Evolutionary conservation across 2,113 vertebrate species (phyloP), one percentile per base, ranked within the genome.

Genomic region (Brachyistius frenatus): DNA sequence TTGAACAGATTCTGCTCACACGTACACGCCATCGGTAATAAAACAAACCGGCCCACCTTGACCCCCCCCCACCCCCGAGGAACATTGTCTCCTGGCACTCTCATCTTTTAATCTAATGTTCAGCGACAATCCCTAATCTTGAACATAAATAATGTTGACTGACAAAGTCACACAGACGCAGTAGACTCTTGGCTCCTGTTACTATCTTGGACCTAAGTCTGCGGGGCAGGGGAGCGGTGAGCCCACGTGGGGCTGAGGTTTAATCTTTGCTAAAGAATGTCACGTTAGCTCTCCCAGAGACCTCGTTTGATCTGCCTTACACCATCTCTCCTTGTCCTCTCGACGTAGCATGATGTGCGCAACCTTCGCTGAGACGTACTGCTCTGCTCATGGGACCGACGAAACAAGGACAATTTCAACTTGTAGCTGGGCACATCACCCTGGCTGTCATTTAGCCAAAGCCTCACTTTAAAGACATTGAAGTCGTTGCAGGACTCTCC

Each of bases 181-280:
- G 57, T 64, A 53, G 66, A 68, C 68, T 58, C 61, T 78, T 55
- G 41, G 76, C 73, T 74, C 58, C 63, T 73, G 67, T 54, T 85
- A 23, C 62, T 64, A 60, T 87, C 74, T 81, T 64, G 63, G 54
- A 79, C 46, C 72, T 47, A 80, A 76, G 67, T 81, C 83, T 62
- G 55, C 60, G 14, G 55, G 56, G 63, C 36, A 64, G 68, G 35
- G 65, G 35, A 71, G 36, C 7, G 2, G 49, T 5, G 30, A 80
- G 30, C 32, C 37, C 68, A 72, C 54, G 53, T 63, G 66, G 67
- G 58, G 35, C 35, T 0, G 47, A 81, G 80, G 46, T 83, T 72
- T 88, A 85, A 88, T 89, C 84, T 87, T 80, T 49, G 32, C 71
- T 39, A 33, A 80, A 84, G 70, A 83, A 80, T 68, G 61, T 79